Conservation (phyloP, 2,113 vertebrate genomes). For the Psittacara wagleri region DNA sequence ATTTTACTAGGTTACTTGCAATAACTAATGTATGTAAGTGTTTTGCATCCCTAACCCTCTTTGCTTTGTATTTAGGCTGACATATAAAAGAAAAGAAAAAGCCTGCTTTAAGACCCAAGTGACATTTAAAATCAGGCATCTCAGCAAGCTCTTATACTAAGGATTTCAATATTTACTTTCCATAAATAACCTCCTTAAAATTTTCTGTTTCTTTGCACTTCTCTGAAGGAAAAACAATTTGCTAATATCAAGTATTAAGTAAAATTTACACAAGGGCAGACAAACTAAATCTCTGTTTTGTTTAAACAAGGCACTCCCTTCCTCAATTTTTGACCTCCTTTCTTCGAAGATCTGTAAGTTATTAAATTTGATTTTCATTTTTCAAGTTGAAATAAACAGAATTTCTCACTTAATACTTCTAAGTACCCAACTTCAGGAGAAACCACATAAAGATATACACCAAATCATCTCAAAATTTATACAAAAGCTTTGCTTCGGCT, state of each 20-base stretch:
- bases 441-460: neutral
- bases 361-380: neutral
- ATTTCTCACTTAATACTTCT: neutral
- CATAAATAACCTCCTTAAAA: neutral
- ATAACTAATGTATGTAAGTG: neutral
- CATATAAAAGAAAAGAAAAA: too few species aligned
- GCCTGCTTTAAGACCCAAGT: neutral
- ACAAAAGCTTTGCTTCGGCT: neutral
- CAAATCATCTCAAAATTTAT: neutral
- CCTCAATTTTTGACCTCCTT: neutral
- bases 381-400: neutral
- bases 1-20: neutral
- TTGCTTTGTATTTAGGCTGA: neutral
- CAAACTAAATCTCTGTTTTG: neutral
- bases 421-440: neutral
- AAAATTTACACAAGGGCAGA: conserved; percentile 12
- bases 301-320: neutral
- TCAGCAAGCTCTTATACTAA: neutral
- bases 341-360: neutral
- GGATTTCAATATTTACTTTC: conserved; percentile 18
- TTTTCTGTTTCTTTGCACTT: neutral
- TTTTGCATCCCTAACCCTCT: neutral
- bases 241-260: neutral
- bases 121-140: neutral
- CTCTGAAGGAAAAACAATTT: neutral